These are phyloP conservation scores for Heliconius erato DNA, from an alignment of 2,888 invertebrate genomes.

Conservation along the genomic window DNA sequence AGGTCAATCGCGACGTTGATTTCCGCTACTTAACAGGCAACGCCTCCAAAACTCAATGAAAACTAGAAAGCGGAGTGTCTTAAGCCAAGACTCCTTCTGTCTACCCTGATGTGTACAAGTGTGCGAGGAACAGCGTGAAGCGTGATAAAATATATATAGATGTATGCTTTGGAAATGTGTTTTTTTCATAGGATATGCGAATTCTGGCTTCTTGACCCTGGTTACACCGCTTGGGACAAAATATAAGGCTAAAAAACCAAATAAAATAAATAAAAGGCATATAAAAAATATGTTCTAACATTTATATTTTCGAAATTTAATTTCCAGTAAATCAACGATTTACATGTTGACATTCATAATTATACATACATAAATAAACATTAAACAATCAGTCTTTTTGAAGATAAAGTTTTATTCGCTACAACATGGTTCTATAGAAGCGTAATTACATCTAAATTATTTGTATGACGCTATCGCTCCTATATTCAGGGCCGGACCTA, in stretches of 20 bases:
- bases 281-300: conserved; percentile 66
- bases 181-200: no score
- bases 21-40: no score
- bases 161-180: no score
- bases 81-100: no score
- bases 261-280: conserved; percentile 52
- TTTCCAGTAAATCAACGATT: conserved; percentile 74
- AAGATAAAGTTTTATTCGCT: conserved; percentile 72
- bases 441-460: conserved; percentile 48
- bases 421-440: conserved; percentile 50
- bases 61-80: no score
- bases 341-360: conserved; percentile 57
- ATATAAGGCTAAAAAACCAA: not conserved
- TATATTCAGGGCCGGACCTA: conserved; percentile 28
- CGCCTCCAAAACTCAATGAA: no score
- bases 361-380: conserved; percentile 66
- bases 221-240: no score
- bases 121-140: no score
- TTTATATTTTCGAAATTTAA: conserved; percentile 76
- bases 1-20: no score
- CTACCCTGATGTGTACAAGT: no score
- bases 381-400: conserved; percentile 84
- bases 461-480: conserved; percentile 34
- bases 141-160: no score
- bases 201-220: no score